These are phyloP conservation scores for Acleris cristana DNA, from an alignment of 2,888 invertebrate genomes.

Conservation along the genomic window DNA sequence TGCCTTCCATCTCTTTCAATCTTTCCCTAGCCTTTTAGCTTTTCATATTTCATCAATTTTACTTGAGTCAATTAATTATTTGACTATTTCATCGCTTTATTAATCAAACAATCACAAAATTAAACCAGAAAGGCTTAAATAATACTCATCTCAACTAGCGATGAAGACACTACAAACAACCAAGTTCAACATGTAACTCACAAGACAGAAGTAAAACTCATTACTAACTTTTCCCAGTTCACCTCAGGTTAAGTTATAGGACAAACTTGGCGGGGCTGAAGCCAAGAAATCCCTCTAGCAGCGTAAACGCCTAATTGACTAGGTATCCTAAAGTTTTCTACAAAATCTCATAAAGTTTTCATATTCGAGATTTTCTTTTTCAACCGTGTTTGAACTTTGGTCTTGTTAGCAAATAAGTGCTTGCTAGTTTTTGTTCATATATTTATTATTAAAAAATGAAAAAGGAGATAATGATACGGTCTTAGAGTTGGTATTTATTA, in stretches of 20 bases:
- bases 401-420: background rate
- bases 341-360: slow-evolving; percentile 9
- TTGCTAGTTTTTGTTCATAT: no score
- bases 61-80: no score
- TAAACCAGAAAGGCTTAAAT: no score
- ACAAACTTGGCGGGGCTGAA: slow-evolving; percentile 14
- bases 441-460: no score
- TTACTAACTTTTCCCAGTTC: slow-evolving; percentile 32
- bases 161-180: slow-evolving; percentile 5
- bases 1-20: no score
- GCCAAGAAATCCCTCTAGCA: slow-evolving; percentile 31
- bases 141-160: background rate
- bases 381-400: background rate
- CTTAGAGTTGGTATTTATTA: no score
- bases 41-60: no score
- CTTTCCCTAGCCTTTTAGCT: no score
- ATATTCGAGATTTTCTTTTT: slow-evolving; percentile 5
- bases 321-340: slow-evolving; percentile 11
- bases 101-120: no score
- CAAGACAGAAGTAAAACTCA: slow-evolving; percentile 11
- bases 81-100: no score
- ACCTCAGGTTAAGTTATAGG: slow-evolving; percentile 45
- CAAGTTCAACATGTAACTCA: slow-evolving; percentile 10
- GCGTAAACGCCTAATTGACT: slow-evolving; percentile 19
- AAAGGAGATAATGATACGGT: no score